Base-by-base conservation (phyloP, 2,113 vertebrate genomes). In the Amia ocellicauda region DNA sequence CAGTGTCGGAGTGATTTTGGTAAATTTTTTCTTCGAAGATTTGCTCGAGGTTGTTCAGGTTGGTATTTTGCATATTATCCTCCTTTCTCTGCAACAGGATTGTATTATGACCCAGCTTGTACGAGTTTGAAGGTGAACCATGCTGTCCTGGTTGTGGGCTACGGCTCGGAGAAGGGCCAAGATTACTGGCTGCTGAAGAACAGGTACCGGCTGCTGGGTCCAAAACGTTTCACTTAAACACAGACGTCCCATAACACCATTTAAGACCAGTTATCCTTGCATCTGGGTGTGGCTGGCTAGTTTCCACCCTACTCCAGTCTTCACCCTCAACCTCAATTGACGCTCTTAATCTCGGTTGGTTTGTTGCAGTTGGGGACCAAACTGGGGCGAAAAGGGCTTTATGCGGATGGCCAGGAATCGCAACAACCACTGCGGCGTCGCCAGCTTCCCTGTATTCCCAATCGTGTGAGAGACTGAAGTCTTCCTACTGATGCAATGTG, bases 131-230 rank as follows among this genome's bases (percentile, higher is more conserved):
- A 31, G 3, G 2, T 66, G 52, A 77, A 77, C 63, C 79, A 81
- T 27, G 73, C 72, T 1, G 66, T 79, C 3, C 60, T 70, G 7
- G 63, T 85, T 0, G 81, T 86, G 40, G 87, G 87, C 3, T 89
- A 86, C 3, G 83, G 85, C 10, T 71, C 73, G 4, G 77, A 86
- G 1, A 42, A 41, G 10, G 85, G 83, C 43, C 58, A 80, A 19
- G 84, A 88, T 50, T 88, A 80, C 62, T 88, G 87, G 87, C 74
- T 88, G 0, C 70, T 89, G 19, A 89, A 88, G 64, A 90, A 89
- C 82, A 88, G 87, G 86, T 77, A n/a, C n/a, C n/a, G n/a, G n/a
- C n/a, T n/a, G n/a, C n/a, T n/a, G n/a, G n/a, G n/a, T n/a, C n/a
- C n/a, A n/a, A n/a, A n/a, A n/a, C n/a, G n/a, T n/a, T n/a, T n/a